These are phyloP conservation scores for Pterocles gutturalis DNA, from an alignment of 2,113 vertebrate genomes.

Conservation along the genomic window DNA sequence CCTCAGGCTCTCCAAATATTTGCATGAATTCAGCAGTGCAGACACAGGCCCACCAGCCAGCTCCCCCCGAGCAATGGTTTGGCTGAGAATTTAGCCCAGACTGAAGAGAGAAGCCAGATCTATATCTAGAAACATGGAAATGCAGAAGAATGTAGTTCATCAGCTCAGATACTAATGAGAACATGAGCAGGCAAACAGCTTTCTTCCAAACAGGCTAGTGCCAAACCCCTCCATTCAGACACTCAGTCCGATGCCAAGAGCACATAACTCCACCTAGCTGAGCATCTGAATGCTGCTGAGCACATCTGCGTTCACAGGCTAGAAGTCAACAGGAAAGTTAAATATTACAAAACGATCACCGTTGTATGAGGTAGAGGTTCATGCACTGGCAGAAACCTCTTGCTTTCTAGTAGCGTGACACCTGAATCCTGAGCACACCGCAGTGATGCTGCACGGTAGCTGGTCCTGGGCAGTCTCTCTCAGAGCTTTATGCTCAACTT, in stretches of 20 bases:
- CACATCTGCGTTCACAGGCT: not conserved
- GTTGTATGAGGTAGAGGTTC: not conserved
- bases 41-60: not conserved
- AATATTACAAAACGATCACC: not conserved
- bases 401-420: not conserved
- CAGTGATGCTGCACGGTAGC: not conserved
- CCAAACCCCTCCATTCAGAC: slow-evolving; percentile 7
- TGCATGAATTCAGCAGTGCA: not conserved
- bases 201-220: not conserved
- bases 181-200: slow-evolving; percentile 24
- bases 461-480: not conserved
- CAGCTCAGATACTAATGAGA: slow-evolving; percentile 40
- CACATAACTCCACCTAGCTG: not conserved
- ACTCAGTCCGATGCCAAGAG: not conserved
- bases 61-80: not conserved
- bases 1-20: not conserved
- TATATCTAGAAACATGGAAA: slow-evolving; percentile 2
- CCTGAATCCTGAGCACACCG: accelerated
- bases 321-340: slow-evolving; percentile 4
- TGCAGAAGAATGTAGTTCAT: slow-evolving; percentile 12
- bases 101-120: slow-evolving; percentile 18
- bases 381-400: not conserved
- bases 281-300: slow-evolving; percentile 1
- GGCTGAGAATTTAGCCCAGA: not conserved
- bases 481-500: not conserved